These are phyloP conservation scores for Lucinisca nassula DNA, from an alignment of 2,888 invertebrate genomes.

Conservation along the genomic window DNA sequence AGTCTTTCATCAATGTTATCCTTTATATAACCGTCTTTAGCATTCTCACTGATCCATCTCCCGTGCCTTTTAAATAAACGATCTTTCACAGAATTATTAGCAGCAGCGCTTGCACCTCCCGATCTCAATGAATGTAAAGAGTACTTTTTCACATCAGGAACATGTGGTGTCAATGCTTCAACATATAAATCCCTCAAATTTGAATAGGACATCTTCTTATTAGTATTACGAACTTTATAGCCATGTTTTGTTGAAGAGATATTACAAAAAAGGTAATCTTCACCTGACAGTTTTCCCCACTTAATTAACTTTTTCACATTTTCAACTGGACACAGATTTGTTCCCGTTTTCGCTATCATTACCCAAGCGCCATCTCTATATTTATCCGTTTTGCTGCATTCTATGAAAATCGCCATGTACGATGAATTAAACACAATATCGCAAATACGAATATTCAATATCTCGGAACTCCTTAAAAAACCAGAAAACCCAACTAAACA, in stretches of 20 bases:
- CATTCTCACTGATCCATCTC: too few species aligned
- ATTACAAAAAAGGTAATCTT: slow-evolving; percentile 47
- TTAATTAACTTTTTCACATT: slow-evolving; percentile 26
- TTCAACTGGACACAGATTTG: slow-evolving; percentile 12
- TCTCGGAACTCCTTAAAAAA: slow-evolving; percentile 35
- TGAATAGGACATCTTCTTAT: slow-evolving; percentile 34
- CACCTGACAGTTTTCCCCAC: slow-evolving; percentile 16
- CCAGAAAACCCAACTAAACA: slow-evolving; percentile 16
- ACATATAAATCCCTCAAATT: slow-evolving; percentile 28
- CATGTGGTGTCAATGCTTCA: slow-evolving; percentile 28
- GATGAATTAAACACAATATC: slow-evolving; percentile 10
- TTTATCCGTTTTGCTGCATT: too few species aligned
- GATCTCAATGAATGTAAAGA: slow-evolving; percentile 35
- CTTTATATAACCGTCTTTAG: too few species aligned
- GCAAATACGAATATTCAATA: slow-evolving; percentile 15
- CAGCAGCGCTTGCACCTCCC: slow-evolving; percentile 26
- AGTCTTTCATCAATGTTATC: too few species aligned
- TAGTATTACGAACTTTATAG: neutral
- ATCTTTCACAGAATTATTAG: slow-evolving; percentile 38
- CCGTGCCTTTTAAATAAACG: slow-evolving; percentile 36
- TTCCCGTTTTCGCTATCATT: slow-evolving; percentile 23
- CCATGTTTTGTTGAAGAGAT: slow-evolving; percentile 1
- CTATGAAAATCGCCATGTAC: slow-evolving; percentile 22
- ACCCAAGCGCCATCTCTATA: slow-evolving; percentile 43
- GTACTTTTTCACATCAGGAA: slow-evolving; percentile 20